Percentiles rank a stretch among this genome's conserved stretches.
phyloP scores from a whole-genome alignment of 2,113 vertebrate genomes.

The Murina feae region DNA sequence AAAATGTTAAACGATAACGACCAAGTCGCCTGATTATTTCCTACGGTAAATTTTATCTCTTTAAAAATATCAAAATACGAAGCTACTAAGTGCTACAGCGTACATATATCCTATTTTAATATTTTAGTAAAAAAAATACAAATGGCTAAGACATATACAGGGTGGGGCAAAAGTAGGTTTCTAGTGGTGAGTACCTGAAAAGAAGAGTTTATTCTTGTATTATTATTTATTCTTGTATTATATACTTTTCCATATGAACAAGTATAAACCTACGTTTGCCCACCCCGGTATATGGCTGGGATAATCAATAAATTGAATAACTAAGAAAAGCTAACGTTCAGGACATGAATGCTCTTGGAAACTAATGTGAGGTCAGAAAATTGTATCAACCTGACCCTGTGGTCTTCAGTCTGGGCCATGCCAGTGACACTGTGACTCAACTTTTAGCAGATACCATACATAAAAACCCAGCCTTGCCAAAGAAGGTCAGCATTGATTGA shows the following conservation, averaged over 20 bases:
- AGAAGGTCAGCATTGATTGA: background rate
- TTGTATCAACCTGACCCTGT: background rate
- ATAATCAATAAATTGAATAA: background rate
- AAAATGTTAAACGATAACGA: background rate
- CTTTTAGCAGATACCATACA: background rate
- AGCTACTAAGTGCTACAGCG: background rate
- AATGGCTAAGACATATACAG: background rate
- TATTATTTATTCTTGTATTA: background rate
- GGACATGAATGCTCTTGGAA: background rate
- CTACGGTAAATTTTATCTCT: background rate
- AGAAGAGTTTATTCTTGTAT: background rate
- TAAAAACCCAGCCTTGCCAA: background rate
- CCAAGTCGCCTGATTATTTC: background rate
- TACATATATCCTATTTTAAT: background rate
- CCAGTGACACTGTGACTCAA: background rate
- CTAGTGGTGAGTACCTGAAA: background rate
- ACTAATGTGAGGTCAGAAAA: background rate
- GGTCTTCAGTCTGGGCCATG: background rate
- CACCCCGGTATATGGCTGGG: too few relatives aligned
- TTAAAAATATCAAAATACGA: conserved; percentile 8
- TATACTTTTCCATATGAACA: background rate
- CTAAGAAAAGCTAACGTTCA: background rate
- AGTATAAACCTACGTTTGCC: background rate
- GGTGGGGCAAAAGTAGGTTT: background rate
- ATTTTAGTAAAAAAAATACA: background rate